Percentiles rank a stretch among this genome's conserved stretches.
Conservation (phyloP, 2,888 invertebrate species). For the Andrena praecox region DNA sequence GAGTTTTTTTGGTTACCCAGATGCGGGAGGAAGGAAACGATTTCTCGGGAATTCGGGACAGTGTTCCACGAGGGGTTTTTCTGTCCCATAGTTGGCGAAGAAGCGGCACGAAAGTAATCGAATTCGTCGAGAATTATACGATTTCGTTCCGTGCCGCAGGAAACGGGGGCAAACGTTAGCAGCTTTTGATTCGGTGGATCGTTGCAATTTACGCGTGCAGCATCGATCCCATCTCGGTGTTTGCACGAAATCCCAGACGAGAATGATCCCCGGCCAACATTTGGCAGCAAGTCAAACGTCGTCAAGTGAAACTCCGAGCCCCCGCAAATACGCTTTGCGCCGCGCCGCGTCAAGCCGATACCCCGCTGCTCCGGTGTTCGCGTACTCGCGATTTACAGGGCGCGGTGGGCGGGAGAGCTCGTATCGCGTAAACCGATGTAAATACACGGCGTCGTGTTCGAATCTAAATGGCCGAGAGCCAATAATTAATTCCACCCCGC, state of each 20-base stretch:
- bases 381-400: constrained; percentile 25
- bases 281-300: constrained; percentile 47
- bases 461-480: constrained; percentile 45
- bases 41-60: background rate
- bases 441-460: constrained; percentile 34
- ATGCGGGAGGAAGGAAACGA: background rate
- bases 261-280: constrained; percentile 14
- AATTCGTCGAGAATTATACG: background rate
- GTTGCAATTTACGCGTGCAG: background rate
- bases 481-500: constrained; percentile 51
- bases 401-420: background rate
- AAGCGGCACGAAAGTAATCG: no score
- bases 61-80: no score
- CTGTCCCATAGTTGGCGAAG: no score
- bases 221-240: constrained; percentile 13
- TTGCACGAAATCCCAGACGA: constrained; percentile 3
- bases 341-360: constrained; percentile 13
- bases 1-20: background rate
- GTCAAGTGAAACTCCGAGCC: constrained; percentile 13
- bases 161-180: background rate
- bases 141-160: background rate
- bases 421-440: constrained; percentile 31
- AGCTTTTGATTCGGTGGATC: background rate
- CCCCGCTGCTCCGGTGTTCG: background rate
- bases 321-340: constrained; percentile 6